phyloP scores from a whole-genome alignment of 2,113 vertebrate genomes.

The Odontophorus gujanensis region DNA sequence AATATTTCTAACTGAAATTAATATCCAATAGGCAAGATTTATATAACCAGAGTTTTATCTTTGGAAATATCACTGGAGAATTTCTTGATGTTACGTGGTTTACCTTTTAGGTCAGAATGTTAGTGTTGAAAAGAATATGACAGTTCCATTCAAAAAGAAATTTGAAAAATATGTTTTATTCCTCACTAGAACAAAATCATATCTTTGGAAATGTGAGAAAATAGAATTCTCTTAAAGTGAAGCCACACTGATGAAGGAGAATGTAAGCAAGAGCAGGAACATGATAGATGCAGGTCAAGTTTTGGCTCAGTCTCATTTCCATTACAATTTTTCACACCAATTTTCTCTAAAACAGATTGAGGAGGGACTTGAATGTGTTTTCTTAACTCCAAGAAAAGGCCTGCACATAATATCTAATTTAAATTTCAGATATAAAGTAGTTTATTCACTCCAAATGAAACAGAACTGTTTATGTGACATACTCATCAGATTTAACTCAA shows the following conservation, averaged over 20 bases:
- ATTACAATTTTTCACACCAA: not conserved
- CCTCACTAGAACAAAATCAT: not conserved
- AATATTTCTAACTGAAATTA: not conserved
- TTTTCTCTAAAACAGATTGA: not conserved
- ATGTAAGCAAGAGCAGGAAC: not conserved
- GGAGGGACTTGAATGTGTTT: not conserved
- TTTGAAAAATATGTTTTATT: not conserved
- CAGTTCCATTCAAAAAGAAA: not conserved
- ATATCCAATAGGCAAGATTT: not conserved
- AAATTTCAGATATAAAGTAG: not conserved
- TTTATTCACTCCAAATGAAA: not conserved
- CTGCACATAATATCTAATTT: not conserved
- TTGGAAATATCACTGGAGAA: not conserved
- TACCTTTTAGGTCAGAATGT: not conserved
- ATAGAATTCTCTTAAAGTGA: not conserved
- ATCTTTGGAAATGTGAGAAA: not conserved
- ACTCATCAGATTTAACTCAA: not conserved
- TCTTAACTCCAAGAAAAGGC: not conserved
- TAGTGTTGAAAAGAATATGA: not conserved
- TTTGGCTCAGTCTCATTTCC: not conserved
- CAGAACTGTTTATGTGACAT: accelerated
- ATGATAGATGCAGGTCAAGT: not conserved
- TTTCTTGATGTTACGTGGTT: not conserved
- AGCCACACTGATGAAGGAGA: not conserved
- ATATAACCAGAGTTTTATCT: not conserved